phyloP scores from a whole-genome alignment of 1,140 invertebrate genomes.

The Triops longicaudatus region DNA sequence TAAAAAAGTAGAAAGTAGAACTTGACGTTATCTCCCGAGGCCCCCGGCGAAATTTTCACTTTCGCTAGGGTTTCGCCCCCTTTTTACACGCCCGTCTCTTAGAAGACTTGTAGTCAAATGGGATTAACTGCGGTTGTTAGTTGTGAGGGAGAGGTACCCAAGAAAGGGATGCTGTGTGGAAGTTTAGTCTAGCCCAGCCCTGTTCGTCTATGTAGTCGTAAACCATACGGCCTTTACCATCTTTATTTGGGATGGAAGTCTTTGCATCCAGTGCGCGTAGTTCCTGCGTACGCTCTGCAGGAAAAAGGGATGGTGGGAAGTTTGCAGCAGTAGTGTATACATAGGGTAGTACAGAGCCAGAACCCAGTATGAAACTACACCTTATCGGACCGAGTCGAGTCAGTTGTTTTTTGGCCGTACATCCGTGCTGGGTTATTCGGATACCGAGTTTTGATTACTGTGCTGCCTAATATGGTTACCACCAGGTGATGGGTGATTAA shows the following conservation, averaged over 20 bases:
- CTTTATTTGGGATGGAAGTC: background rate
- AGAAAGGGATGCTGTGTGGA: conserved; percentile 6
- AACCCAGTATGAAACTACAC: background rate
- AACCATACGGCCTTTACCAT: background rate
- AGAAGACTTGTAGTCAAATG: background rate
- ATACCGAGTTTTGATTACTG: background rate
- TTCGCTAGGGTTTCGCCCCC: background rate
- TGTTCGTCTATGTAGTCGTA: background rate
- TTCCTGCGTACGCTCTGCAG: background rate
- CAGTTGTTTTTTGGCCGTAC: background rate
- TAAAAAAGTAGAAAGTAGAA: background rate
- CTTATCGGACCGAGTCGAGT: background rate
- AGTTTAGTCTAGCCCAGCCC: conserved; percentile 14
- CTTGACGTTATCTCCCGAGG: background rate
- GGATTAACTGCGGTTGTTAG: background rate
- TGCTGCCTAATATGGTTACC: background rate
- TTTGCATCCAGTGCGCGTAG: background rate
- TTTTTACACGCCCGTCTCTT: background rate
- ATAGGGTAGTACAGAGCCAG: background rate
- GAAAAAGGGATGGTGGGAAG: background rate
- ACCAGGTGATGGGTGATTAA: background rate
- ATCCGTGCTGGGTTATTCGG: background rate
- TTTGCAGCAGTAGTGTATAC: background rate
- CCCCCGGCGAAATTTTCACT: background rate
- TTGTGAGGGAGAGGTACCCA: conserved; percentile 2